Evolutionary conservation across 2,888 invertebrate species (phyloP), one percentile per base, ranked within the genome.

Genomic region (Oasisia sp.): DNA sequence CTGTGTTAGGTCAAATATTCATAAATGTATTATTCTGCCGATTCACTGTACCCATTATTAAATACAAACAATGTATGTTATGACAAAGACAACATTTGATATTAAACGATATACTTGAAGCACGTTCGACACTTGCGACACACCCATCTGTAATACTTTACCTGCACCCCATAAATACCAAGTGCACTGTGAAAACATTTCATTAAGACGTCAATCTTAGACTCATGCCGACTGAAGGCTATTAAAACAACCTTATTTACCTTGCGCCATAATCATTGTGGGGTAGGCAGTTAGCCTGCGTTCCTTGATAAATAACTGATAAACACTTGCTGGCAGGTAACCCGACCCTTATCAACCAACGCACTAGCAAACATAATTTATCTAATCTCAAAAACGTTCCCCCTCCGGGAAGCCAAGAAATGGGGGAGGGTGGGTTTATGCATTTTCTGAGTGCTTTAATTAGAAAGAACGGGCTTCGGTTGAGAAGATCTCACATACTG

Each of bases 181-280:
- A n/a, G 56, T 92, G 32, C 89, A 50, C 27, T 32, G 32, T 32
- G n/a, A 74, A 74, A 91, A 74, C 32, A 32, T 32, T 27, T 38
- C 91, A 45, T 50, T 32, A 44, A 45, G 91, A 45, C 45, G 32
- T 38, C 91, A 91, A 91, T 45, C 38, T 44, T 50, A 14, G 44
- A 91, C 27, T 45, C 8, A 50, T 91, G 45, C 27, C 27, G 50
- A 45, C 38, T 90, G 32, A 90, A 32, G 90, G 90, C 44, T 38
- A 90, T 38, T 38, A 90, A 90, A 90, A 90, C 90, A 90, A 38
- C 44, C 32, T 32, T 90, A 44, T 90, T 90, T 90, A 19, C 90
- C 32, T 32, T 90, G 90, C 44, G 32, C 44, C 38, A 38, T 32
- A 38, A 44, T 90, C 38, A 38, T 32, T 90, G 32, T 32, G 90